Evolutionary conservation across 2,113 vertebrate species (phyloP).

Genomic region (Pandion haliaetus): DNA sequence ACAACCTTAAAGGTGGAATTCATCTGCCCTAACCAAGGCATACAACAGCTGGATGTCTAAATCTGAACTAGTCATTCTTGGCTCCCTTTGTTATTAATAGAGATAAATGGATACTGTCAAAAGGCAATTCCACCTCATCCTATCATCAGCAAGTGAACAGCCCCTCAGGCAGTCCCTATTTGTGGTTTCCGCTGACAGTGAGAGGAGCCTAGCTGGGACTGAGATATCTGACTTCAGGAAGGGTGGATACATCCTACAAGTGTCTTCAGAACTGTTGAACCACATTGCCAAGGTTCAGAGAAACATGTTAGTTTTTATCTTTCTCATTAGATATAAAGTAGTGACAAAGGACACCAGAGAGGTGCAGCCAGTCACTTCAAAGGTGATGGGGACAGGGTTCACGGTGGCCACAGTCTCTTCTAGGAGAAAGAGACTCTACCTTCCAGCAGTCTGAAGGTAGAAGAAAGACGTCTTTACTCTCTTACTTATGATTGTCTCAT

Average conservation of each 20-base stretch:
- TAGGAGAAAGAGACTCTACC: background rate
- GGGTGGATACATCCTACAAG: background rate
- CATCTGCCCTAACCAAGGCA: background rate
- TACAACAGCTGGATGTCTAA: background rate
- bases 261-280: background rate
- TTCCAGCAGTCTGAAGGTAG: background rate
- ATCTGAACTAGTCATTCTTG: background rate
- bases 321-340: background rate
- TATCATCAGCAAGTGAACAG: background rate
- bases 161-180: background rate
- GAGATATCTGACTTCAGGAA: background rate
- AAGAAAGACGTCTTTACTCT: background rate
- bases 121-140: background rate
- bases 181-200: background rate
- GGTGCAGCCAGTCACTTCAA: background rate
- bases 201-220: background rate
- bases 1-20: background rate
- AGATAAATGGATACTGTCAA: background rate
- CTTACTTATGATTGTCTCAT: background rate
- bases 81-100: background rate
- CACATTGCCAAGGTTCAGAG: background rate
- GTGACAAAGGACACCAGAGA: background rate
- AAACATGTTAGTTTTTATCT: background rate
- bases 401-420: background rate
- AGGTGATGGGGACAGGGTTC: background rate